Evolutionary conservation across 2,888 invertebrate genomes (phyloP).

Genomic region (Choristoneura rosaceana): DNA sequence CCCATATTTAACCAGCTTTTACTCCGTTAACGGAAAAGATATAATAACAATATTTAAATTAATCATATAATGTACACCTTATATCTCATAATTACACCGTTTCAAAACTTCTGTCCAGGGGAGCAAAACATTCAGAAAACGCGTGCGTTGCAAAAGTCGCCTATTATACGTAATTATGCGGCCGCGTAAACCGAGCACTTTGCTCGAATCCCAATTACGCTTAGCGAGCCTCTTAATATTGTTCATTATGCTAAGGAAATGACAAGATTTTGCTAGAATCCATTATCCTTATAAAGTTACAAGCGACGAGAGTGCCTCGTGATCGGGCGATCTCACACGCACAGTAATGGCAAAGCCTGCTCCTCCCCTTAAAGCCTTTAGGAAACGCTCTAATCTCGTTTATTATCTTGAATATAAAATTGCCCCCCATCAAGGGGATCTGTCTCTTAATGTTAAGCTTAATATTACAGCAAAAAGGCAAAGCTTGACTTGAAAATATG

Average conservation of each 20-base stretch:
- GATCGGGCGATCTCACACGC: conserved; percentile 43
- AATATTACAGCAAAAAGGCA: neutral
- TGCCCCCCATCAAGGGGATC: neutral
- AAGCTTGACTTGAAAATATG: neutral
- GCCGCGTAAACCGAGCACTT: conserved; percentile 78
- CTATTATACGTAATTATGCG: conserved; percentile 81
- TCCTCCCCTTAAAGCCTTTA: conserved; percentile 28
- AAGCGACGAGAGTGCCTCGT: conserved; percentile 42
- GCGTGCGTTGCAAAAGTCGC: conserved; percentile 78
- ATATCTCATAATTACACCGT: conserved; percentile 65
- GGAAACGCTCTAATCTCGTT: neutral
- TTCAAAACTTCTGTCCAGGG: conserved; percentile 73
- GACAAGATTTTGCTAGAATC: conserved; percentile 75
- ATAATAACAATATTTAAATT: conserved; percentile 57
- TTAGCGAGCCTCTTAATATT: conserved; percentile 79
- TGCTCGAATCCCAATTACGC: conserved; percentile 76
- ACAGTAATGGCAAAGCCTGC: conserved; percentile 52
- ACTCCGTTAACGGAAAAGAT: conserved; percentile 39
- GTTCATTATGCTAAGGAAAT: conserved; percentile 80
- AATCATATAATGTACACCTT: conserved; percentile 62
- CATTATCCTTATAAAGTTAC: conserved; percentile 68
- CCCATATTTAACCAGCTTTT: too few species aligned
- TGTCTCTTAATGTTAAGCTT: neutral
- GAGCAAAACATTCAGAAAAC: conserved; percentile 74
- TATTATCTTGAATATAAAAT: neutral